Evolutionary conservation across 2,888 invertebrate species (phyloP).

Genomic region (Creontiades dilutus): DNA sequence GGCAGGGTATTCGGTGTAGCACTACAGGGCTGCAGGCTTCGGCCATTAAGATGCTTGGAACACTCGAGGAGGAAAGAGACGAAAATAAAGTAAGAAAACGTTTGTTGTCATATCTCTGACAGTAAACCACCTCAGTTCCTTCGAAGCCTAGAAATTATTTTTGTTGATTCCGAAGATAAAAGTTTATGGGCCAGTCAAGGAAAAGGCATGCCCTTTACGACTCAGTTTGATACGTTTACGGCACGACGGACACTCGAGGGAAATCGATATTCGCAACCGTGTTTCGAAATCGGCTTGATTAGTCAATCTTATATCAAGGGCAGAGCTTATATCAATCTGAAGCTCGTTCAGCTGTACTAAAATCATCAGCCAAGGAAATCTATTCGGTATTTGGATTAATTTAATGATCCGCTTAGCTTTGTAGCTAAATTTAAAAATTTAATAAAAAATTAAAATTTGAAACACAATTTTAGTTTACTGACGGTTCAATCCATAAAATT

Average conservation of each 20-base stretch:
- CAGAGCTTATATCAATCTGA: no score
- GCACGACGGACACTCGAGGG: slow-evolving; percentile 30
- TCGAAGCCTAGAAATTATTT: slow-evolving; percentile 25
- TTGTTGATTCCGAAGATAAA: slow-evolving; percentile 42
- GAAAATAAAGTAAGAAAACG: slow-evolving; percentile 44
- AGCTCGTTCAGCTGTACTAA: no score
- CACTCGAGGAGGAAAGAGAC: not conserved
- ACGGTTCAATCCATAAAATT: no score
- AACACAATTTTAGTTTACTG: no score
- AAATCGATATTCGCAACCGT: slow-evolving; percentile 54
- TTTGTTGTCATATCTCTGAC: slow-evolving; percentile 54
- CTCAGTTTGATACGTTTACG: slow-evolving; percentile 48
- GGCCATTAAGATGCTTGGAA: slow-evolving; percentile 31
- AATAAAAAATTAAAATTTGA: no score
- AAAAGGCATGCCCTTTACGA: slow-evolving; percentile 34
- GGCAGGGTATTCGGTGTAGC: not conserved
- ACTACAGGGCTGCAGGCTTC: not conserved
- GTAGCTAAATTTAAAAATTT: no score
- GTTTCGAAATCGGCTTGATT: slow-evolving; percentile 21
- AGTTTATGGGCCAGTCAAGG: slow-evolving; percentile 8
- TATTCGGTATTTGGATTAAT: no score
- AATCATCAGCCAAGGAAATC: no score
- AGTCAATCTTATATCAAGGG: not conserved
- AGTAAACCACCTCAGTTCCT: slow-evolving; percentile 33
- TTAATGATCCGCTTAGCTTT: no score